Conservation (phyloP, 2,113 vertebrate genomes). For the Carollia perspicillata region DNA sequence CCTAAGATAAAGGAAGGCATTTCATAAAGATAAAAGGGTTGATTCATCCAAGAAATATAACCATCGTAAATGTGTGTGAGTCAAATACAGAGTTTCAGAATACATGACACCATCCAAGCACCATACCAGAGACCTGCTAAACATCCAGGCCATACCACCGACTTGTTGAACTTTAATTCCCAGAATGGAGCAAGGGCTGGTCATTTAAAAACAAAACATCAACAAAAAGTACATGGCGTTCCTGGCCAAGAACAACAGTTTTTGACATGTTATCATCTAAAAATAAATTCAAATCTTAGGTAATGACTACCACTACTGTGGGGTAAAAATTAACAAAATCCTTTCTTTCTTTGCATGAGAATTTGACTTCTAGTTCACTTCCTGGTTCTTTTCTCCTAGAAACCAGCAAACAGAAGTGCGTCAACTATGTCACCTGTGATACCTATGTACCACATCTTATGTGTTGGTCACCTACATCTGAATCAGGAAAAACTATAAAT, state of each 20-base stretch:
- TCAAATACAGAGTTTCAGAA: neutral
- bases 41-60: neutral
- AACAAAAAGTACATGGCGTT: neutral
- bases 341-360: neutral
- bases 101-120: neutral
- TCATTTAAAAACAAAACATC: constrained; percentile 15
- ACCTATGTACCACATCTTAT: neutral
- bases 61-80: neutral
- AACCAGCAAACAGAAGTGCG: neutral
- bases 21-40: neutral
- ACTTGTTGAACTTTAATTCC: neutral
- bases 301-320: neutral
- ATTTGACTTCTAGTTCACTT: neutral
- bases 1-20: neutral
- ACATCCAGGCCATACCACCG: neutral
- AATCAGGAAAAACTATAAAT: neutral
- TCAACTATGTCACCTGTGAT: neutral
- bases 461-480: neutral
- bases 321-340: neutral
- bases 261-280: neutral
- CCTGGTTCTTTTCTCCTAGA: neutral
- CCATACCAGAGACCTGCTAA: neutral
- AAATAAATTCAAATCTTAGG: neutral
- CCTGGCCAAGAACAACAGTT: neutral
- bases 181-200: neutral